Evolutionary conservation across 2,888 invertebrate species (phyloP).

Genomic region (Leptinotarsa peninsularis): DNA sequence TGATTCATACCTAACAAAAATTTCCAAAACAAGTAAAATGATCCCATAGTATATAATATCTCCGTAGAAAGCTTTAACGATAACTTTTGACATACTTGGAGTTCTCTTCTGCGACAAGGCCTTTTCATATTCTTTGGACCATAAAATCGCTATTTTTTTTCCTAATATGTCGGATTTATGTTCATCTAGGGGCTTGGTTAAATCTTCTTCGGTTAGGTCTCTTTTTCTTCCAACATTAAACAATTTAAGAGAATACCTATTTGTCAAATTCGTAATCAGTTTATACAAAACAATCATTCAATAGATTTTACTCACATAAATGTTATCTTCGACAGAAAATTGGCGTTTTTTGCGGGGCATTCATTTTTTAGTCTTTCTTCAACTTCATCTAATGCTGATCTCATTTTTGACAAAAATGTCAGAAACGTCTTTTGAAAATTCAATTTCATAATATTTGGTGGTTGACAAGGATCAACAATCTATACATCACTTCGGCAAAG

Average conservation of each 20-base stretch:
- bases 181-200: slow-evolving; percentile 74
- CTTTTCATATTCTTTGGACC: slow-evolving; percentile 71
- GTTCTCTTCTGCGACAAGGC: slow-evolving; percentile 64
- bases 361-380: slow-evolving; percentile 33
- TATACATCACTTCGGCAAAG: too few species aligned
- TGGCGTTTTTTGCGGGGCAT: slow-evolving; percentile 55
- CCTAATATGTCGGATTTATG: slow-evolving; percentile 74
- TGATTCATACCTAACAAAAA: slow-evolving; percentile 61
- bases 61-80: slow-evolving; percentile 71
- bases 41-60: slow-evolving; percentile 71
- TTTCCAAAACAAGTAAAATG: slow-evolving; percentile 68
- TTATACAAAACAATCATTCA: neutral
- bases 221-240: slow-evolving; percentile 57
- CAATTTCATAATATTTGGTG: neutral
- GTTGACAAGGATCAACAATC: neutral
- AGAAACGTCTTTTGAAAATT: neutral
- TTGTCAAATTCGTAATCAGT: neutral
- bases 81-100: slow-evolving; percentile 72
- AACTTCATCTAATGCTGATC: slow-evolving; percentile 12
- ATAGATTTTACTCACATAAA: slow-evolving; percentile 52
- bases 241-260: slow-evolving; percentile 49
- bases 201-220: slow-evolving; percentile 67
- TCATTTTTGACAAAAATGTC: slow-evolving; percentile 21
- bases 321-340: slow-evolving; percentile 56
- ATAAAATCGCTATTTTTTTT: slow-evolving; percentile 71